Base-by-base conservation (phyloP, 2,888 invertebrate genomes). In the Cantharis lateralis region DNA sequence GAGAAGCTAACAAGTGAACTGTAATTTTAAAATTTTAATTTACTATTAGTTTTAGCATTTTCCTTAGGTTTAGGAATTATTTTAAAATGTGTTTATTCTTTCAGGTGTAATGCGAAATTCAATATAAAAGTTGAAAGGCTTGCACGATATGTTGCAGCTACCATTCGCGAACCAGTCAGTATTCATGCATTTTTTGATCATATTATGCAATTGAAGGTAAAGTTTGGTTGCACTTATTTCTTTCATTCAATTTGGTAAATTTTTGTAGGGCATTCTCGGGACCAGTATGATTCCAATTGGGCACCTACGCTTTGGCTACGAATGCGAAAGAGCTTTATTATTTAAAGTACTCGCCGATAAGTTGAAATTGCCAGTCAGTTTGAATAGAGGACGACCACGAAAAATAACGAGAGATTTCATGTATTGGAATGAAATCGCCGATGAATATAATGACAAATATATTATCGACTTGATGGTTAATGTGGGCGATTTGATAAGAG, bases 291-390 rank as follows among this genome's bases (percentile, higher is more conserved):
- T 91, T 68, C 90, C 90, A 0, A 83, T 91, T 10, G 90, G 90
- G 0, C 87, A 85, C 81, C 76, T 91, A 61, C 86, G 89, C 68
- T 84, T 89, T 16, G 91, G 90, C 2, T 88, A 88, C n/a, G 87
- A 88, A 77, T 87, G 90, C 72, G 90, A 91, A 79, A 84, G 90
- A 73, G 89, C 91, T 0, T 78, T 91, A 15, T 86, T 91, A 1
- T 91, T 90, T 83, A 90, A 90, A 85, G 89, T 89, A 1, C 83
- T 91, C 13, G 90, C 90, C 1, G 91, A 91, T 80, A 85, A 87
- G 78, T 85, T 90, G 74, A 86, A 87, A 15, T 84, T 91, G 32
- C 90, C 90, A 0, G 87, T 88, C 48, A 87, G 89, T 5, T 82
- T 91, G n/a, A 87, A 89, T 7, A 87, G 89, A 28, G 83, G 83